A percentile compares a stretch with the other conserved stretches of the same genome.
These are phyloP conservation scores for Gryon sp. DNA, from an alignment of 1,140 invertebrate genomes.

Conservation along the genomic window DNA sequence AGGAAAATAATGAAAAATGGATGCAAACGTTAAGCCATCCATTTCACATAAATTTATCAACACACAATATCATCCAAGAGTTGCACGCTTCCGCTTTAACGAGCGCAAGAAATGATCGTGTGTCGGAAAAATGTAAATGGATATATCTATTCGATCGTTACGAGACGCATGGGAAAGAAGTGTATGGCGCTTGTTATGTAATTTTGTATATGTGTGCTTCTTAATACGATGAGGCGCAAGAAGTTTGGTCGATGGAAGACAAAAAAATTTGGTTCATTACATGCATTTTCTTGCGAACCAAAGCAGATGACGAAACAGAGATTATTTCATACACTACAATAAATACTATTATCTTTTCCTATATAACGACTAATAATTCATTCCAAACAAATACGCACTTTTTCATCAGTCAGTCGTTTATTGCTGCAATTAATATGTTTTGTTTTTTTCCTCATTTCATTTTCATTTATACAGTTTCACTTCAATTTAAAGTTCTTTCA, in stretches of 20 bases:
- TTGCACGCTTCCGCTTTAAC: slow-evolving; percentile 53
- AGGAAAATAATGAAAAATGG: no score
- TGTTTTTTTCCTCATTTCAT: slow-evolving; percentile 20
- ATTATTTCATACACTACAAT: slow-evolving; percentile 42
- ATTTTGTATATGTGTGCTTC: slow-evolving; percentile 21
- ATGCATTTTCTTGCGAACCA: slow-evolving; percentile 59
- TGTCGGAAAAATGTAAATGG: slow-evolving; percentile 59
- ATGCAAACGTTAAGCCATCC: not conserved
- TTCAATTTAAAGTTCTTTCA: slow-evolving; percentile 18
- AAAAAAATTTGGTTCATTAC: slow-evolving; percentile 60
- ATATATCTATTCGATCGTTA: slow-evolving; percentile 57
- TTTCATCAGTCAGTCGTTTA: slow-evolving; percentile 37
- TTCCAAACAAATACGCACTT: slow-evolving; percentile 46
- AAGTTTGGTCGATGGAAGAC: slow-evolving; percentile 53
- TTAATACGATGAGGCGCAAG: slow-evolving; percentile 61
- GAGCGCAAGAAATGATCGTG: slow-evolving; percentile 25
- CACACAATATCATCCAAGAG: slow-evolving; percentile 48
- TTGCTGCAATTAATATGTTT: slow-evolving; percentile 40
- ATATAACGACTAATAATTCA: slow-evolving; percentile 41
- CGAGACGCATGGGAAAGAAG: slow-evolving; percentile 62
- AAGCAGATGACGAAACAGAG: slow-evolving; percentile 51
- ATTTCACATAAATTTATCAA: slow-evolving; percentile 30
- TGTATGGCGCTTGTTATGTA: slow-evolving; percentile 44
- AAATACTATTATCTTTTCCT: slow-evolving; percentile 50
- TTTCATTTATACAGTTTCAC: slow-evolving; percentile 3